Evolutionary conservation across 30 jellyfish, hydroid and myxozoan species (phyloP).

Genomic region (Clytia hemisphaerica): DNA sequence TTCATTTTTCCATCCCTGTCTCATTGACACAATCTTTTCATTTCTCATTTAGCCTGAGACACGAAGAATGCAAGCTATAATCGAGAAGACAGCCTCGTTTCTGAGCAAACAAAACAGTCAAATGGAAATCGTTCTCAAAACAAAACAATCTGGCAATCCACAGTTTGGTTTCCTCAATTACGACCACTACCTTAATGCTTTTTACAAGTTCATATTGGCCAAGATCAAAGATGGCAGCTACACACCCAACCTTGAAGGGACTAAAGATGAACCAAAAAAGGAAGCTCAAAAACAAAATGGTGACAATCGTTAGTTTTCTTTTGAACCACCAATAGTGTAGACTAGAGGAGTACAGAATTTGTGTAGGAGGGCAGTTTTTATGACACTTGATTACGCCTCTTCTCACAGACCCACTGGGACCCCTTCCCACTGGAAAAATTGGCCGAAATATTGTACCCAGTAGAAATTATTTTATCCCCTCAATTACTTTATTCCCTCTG

Average conservation of each 20-base stretch:
- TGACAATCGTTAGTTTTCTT: too few relatives aligned
- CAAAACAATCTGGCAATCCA: conserved; percentile 95
- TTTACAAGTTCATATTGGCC: conserved; percentile 59
- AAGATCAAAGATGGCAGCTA: conserved; percentile 56
- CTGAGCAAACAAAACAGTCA: conserved; percentile 84
- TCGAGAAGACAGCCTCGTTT: conserved; percentile 85
- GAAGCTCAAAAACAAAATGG: too few relatives aligned
- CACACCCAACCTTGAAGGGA: conserved; percentile 11
- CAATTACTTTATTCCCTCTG: too few relatives aligned
- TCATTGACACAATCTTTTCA: neutral
- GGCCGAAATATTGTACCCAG: too few relatives aligned
- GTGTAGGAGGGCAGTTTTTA: too few relatives aligned
- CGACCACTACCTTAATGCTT: conserved; percentile 91
- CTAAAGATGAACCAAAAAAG: neutral
- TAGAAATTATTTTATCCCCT: too few relatives aligned
- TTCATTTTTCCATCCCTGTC: neutral
- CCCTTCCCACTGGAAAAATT: too few relatives aligned
- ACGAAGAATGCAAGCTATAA: conserved; percentile 64
- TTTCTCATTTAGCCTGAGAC: conserved; percentile 79
- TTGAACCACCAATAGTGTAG: too few relatives aligned
- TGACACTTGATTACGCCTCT: too few relatives aligned
- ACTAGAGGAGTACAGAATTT: too few relatives aligned
- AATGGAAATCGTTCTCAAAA: conserved; percentile 87
- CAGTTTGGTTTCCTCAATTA: conserved; percentile 77
- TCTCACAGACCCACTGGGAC: too few relatives aligned